Evolutionary conservation across 2,888 invertebrate species (phyloP).

Genomic region (Idaea dimidiata): DNA sequence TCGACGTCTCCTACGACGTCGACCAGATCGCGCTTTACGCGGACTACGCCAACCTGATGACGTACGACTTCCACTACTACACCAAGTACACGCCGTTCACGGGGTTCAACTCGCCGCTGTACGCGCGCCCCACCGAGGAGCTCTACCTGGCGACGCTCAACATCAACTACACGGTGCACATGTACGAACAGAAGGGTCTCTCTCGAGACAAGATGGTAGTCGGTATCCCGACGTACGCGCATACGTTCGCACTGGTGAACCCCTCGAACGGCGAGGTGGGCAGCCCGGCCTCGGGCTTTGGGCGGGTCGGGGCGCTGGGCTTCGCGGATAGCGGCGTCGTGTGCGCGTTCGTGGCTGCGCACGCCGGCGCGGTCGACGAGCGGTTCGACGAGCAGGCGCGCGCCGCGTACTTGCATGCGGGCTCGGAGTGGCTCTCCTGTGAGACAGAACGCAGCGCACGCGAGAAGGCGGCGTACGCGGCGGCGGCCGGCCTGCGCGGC

Average conservation of each 20-base stretch:
- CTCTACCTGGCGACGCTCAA: constrained; percentile 87
- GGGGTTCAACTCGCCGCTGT: constrained; percentile 91
- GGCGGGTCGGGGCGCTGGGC: constrained; percentile 84
- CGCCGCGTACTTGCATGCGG: constrained; percentile 88
- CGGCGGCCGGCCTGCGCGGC: constrained; percentile 84
- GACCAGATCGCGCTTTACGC: constrained; percentile 88
- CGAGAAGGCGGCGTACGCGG: constrained; percentile 85
- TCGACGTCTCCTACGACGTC: constrained; percentile 89
- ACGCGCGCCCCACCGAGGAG: constrained; percentile 79
- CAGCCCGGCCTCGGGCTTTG: constrained; percentile 86
- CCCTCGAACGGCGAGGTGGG: constrained; percentile 83
- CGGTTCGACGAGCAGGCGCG: constrained; percentile 84
- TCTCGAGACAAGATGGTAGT: constrained; percentile 88
- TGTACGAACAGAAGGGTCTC: constrained; percentile 89
- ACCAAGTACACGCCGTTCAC: constrained; percentile 89
- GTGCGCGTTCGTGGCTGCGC: constrained; percentile 83
- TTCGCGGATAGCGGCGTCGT: constrained; percentile 86
- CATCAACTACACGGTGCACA: constrained; percentile 89
- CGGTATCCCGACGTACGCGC: constrained; percentile 94
- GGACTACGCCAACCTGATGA: constrained; percentile 94
- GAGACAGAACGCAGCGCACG: constrained; percentile 86
- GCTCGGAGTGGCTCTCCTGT: constrained; percentile 90
- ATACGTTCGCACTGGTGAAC: constrained; percentile 87
- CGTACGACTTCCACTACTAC: constrained; percentile 94
- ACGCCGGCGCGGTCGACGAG: constrained; percentile 66